Evolutionary conservation across 2,797 vertebrate species (phyloP).

Genomic region (Philypnodon macrostomus): DNA sequence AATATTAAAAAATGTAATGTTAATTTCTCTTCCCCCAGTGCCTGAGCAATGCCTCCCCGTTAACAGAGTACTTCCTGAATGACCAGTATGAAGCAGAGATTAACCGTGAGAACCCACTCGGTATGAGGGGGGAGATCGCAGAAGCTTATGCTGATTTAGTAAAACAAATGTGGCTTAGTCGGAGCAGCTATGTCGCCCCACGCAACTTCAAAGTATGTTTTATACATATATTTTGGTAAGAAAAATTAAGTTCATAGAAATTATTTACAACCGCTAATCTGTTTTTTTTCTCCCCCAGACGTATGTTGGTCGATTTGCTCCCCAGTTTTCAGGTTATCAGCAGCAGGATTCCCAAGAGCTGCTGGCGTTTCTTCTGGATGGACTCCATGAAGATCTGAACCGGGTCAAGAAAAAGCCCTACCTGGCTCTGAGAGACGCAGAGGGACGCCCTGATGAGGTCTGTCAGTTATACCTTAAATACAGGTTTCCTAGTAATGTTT

Average conservation of each 20-base stretch:
- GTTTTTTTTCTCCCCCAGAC: conserved; percentile 73
- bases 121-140: conserved; percentile 96
- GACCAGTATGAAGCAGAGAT: conserved; percentile 93
- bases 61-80: conserved; percentile 94
- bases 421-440: conserved; percentile 89
- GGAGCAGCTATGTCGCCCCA: conserved; percentile 88
- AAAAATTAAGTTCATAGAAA: too few relatives aligned
- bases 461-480: too few relatives aligned
- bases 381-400: conserved; percentile 95
- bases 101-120: conserved; percentile 92
- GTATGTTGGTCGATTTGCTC: conserved; percentile 93
- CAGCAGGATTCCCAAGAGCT: conserved; percentile 98
- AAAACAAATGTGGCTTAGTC: conserved; percentile 96
- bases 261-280: too few relatives aligned
- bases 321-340: conserved; percentile 97
- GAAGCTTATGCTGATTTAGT: conserved; percentile 95
- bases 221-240: too few relatives aligned
- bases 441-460: conserved; percentile 91
- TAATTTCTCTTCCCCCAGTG: conserved; percentile 76
- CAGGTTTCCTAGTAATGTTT: too few relatives aligned
- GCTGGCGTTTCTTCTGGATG: conserved; percentile 92
- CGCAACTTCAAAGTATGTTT: conserved; percentile 90
- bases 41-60: conserved; percentile 90
- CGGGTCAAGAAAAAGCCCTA: conserved; percentile 98
- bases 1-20: too few relatives aligned